These are phyloP conservation scores for Drosophila miranda DNA, from an alignment of 1,140 invertebrate species.

Conservation along the genomic window DNA sequence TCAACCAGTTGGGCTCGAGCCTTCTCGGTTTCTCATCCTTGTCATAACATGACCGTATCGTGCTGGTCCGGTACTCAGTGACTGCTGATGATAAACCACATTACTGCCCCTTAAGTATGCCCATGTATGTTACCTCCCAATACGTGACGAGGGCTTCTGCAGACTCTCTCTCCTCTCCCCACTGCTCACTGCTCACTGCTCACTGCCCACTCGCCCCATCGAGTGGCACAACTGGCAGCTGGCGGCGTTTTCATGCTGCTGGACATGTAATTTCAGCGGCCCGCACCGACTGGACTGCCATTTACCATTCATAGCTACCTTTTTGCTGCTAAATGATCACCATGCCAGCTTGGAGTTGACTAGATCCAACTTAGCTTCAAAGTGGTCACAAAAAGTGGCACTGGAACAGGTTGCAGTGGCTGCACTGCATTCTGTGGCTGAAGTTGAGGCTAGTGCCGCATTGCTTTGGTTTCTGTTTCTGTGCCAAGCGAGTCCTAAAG, in stretches of 20 bases:
- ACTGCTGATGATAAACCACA: constrained; percentile 67
- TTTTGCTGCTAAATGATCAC: constrained; percentile 63
- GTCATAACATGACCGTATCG: constrained; percentile 64
- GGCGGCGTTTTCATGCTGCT: constrained; percentile 27
- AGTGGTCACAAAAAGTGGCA: constrained; percentile 60
- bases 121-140: constrained; percentile 69
- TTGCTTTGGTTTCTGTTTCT: constrained; percentile 76
- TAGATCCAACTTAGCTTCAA: neutral
- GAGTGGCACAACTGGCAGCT: constrained; percentile 30
- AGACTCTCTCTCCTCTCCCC: neutral
- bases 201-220: neutral
- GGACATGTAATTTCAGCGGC: constrained; percentile 61
- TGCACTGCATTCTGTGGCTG: constrained; percentile 1
- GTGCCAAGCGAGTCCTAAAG: constrained; percentile 64
- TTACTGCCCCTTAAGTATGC: constrained; percentile 76
- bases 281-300: constrained; percentile 38
- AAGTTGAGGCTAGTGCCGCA: constrained; percentile 19
- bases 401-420: constrained; percentile 35
- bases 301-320: constrained; percentile 68
- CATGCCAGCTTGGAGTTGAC: constrained; percentile 19
- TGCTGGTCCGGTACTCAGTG: constrained; percentile 38
- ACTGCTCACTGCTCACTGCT: neutral
- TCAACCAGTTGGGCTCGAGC: constrained; percentile 40
- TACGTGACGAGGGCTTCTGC: constrained; percentile 61
- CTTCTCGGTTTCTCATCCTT: constrained; percentile 49